Conservation (phyloP, 2,797 vertebrate species). For the Sebastes flavidus region DNA sequence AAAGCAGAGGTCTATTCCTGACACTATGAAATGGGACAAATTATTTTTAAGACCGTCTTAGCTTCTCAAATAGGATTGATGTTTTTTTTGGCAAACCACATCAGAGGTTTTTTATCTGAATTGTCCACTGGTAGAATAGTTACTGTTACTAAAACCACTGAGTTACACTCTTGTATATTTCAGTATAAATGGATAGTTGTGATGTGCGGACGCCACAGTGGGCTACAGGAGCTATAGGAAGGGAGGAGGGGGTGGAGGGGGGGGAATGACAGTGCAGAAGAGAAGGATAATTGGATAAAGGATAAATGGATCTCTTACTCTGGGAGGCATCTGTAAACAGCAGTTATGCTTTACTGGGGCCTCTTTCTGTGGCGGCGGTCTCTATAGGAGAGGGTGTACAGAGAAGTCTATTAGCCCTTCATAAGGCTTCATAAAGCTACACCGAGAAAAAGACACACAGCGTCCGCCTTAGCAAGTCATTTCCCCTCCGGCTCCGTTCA, state of each 20-base stretch:
- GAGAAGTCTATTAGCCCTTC: slow-evolving; percentile 81
- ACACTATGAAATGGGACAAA: background rate
- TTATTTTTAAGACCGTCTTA: background rate
- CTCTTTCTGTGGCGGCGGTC: slow-evolving; percentile 84
- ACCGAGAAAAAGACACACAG: slow-evolving; percentile 12
- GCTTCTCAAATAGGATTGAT: background rate
- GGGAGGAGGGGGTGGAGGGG: slow-evolving; percentile 44
- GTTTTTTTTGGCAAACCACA: background rate
- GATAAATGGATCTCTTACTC: slow-evolving; percentile 84
- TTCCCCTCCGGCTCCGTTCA: slow-evolving; percentile 13
- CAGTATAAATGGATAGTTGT: slow-evolving; percentile 8
- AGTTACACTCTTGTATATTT: background rate
- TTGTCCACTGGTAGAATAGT: background rate
- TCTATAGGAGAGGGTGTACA: slow-evolving; percentile 85
- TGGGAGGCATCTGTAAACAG: slow-evolving; percentile 86
- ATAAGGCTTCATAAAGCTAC: slow-evolving; percentile 32
- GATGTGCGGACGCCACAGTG: slow-evolving; percentile 28
- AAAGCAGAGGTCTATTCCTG: background rate
- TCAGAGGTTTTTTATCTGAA: background rate
- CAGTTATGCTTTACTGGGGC: slow-evolving; percentile 84
- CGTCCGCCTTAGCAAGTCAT: slow-evolving; percentile 16
- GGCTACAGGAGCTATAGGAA: slow-evolving; percentile 32
- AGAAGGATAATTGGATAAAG: slow-evolving; percentile 78
- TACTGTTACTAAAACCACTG: background rate
- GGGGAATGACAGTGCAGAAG: slow-evolving; percentile 75